Base-by-base conservation (phyloP, 2,888 invertebrate genomes). In the Agapetus fuscipes region DNA sequence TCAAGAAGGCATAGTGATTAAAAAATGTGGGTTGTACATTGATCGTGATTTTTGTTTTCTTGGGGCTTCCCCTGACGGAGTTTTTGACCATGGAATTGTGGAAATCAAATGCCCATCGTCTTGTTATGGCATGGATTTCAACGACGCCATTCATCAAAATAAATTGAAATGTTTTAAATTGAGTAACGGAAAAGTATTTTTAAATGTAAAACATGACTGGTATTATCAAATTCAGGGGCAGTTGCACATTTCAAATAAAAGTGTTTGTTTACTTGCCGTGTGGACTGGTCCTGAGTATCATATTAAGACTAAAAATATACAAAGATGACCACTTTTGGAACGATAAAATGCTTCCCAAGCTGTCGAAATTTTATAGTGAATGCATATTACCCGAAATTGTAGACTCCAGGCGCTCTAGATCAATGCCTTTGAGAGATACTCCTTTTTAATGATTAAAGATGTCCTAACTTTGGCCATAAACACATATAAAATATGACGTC, bases 31-130 rank as follows among this genome's bases (percentile, higher is more conserved):
- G 11, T 17, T 48, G 17, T 45, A 31, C 28, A 37, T 48, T 28
- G 48, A 45, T 39, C 12, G 15, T 14, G 30, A 41, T 16, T 12
- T 41, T 15, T 15, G 33, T n/a, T 48, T 34, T 37, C 16, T 45
- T 9, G 45, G 43, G 4, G 44, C 45, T 10, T 32, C 43, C 13
- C 48, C 45, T 10, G 48, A 48, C 41, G 45, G 45, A n/a, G n/a
- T 38, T n/a, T 11, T 10, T 17, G 31, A 17, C 17, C 15, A 38
- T 30, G 31, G 26, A 13, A 17, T 41, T 13, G 36, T 41, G 10
- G 41, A 41, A 26, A 24, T 41, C 5, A 39, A 39, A 16, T 40
- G 40, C 20, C 39, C 39, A 3, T 15, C 26, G 15, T 16, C 36
- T 9, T 13, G 17, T 11, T 17, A 14, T 13, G 25, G 24, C n/a